Conservation (phyloP, 2,888 invertebrate genomes). For the Acanthopleura granulata region DNA sequence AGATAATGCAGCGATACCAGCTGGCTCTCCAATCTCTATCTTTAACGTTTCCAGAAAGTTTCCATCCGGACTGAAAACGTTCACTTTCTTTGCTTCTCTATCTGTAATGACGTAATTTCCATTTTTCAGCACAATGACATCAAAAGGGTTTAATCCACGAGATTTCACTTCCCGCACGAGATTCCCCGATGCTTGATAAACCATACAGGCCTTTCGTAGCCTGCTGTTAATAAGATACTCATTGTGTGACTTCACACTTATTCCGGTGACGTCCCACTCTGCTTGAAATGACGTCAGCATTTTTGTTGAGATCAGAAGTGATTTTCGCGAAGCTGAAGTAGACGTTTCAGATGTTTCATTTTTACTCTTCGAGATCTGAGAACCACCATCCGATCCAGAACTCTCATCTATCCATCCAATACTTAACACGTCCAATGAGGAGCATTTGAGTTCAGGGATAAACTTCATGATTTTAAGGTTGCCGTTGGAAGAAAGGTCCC, state of each 20-base stretch:
- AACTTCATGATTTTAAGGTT: neutral
- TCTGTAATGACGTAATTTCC: constrained; percentile 14
- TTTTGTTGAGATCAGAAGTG: neutral
- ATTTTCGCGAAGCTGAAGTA: neutral
- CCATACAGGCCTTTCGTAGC: neutral
- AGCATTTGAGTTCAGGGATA: neutral
- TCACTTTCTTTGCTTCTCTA: neutral
- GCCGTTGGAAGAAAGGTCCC: neutral
- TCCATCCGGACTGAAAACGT: neutral
- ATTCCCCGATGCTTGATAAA: neutral
- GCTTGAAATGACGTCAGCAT: neutral
- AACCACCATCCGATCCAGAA: neutral
- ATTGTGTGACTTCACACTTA: neutral
- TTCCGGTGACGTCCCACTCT: constrained; percentile 4
- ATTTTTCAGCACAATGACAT: neutral
- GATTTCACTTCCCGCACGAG: neutral
- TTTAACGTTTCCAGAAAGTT: neutral
- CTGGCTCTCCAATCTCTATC: constrained; percentile 11
- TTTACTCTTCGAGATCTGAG: neutral
- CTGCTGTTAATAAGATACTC: constrained; percentile 9
- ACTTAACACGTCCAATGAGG: neutral
- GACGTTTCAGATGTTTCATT: neutral
- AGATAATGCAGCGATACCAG: neutral
- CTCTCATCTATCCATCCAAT: neutral
- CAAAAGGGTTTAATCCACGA: neutral